Base-by-base conservation (phyloP, 2,888 invertebrate genomes). In the Drosophila mimica region DNA sequence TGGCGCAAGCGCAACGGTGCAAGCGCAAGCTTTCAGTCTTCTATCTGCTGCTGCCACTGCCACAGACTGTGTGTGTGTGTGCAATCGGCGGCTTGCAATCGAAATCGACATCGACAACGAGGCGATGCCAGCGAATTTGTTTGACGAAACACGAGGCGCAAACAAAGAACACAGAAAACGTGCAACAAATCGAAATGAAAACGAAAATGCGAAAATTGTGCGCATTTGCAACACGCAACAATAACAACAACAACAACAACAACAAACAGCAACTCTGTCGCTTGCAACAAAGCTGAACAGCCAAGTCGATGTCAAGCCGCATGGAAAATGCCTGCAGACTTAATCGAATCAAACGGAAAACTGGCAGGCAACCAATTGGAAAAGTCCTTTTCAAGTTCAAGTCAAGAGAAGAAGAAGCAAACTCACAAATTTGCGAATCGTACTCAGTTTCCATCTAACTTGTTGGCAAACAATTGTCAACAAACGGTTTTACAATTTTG, bases 161-260 rank as follows among this genome's bases (percentile, higher is more conserved):
- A 56, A 68, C 76, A 79, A 70, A 75, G 54, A 73, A 73, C 67
- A 68, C 54, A 72, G 36, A 77, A 82, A 76, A 62, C 74, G 64
- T 75, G 79, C 80, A 64, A 78, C 82, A 79, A 82, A 80, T 82
- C 72, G 79, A 82, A 82, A 82, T 74, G 72, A 68, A 80, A 82
- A 79, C 54, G 69, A 66, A 79, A 81, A 72, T 70, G 75, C 76
- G 70, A 70, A 75, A 75, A 79, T 68, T 72, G 52, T 59, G 62
- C 54, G 67, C 58, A 68, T 62, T 76, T 17, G 64, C 76, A 67
- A 71, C 76, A 61, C 52, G 38, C 51, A 56, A 59, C 70, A 79
- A n/a, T 38, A 36, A 4, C 58, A 49, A 20, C 15, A 34, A 13
- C 34, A 34, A 28, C 25, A 25, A 7, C 36, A 46, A 33, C 15